Conservation (phyloP, 1,140 invertebrate species). For the Euura lappo region DNA sequence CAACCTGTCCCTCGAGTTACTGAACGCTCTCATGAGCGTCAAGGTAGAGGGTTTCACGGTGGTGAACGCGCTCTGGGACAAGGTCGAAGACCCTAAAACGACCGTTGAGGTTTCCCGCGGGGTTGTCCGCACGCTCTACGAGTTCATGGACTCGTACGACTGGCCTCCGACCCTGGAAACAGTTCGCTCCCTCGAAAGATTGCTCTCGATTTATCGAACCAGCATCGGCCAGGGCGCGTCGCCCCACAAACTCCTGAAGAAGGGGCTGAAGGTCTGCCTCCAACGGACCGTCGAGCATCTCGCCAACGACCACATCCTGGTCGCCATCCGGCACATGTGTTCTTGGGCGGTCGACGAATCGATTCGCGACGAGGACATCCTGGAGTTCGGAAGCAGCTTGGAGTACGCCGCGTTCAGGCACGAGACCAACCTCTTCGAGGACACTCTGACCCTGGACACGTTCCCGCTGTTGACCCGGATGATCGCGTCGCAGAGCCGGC, state of each 20-base stretch:
- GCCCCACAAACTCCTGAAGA: conserved; percentile 33
- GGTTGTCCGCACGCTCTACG: conserved; percentile 56
- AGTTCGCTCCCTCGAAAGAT: conserved; percentile 46
- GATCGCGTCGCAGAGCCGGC: conserved; percentile 53
- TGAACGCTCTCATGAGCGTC: conserved; percentile 34
- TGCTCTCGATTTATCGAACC: conserved; percentile 57
- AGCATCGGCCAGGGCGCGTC: conserved; percentile 45
- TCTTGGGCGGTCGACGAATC: conserved; percentile 49
- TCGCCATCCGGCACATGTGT: conserved; percentile 51
- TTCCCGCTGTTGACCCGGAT: conserved; percentile 58
- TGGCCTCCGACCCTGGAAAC: conserved; percentile 59
- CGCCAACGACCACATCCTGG: conserved; percentile 49
- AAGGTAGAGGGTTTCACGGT: conserved; percentile 25
- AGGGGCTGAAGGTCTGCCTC: conserved; percentile 54
- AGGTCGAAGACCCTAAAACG: conserved; percentile 31
- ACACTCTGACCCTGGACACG: conserved; percentile 55
- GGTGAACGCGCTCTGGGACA: conserved; percentile 33
- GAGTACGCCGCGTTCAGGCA: conserved; percentile 61
- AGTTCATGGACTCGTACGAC: conserved; percentile 53
- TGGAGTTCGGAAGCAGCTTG: conserved; percentile 58
- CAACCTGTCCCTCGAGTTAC: conserved; percentile 38
- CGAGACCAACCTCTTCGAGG: conserved; percentile 45
- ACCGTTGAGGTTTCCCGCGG: conserved; percentile 23
- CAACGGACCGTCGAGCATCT: conserved; percentile 53
- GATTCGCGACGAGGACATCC: conserved; percentile 48